Evolutionary conservation across 2,888 invertebrate genomes (phyloP), one percentile per base, ranked within the genome.

Genomic region (Cantharis nigra): DNA sequence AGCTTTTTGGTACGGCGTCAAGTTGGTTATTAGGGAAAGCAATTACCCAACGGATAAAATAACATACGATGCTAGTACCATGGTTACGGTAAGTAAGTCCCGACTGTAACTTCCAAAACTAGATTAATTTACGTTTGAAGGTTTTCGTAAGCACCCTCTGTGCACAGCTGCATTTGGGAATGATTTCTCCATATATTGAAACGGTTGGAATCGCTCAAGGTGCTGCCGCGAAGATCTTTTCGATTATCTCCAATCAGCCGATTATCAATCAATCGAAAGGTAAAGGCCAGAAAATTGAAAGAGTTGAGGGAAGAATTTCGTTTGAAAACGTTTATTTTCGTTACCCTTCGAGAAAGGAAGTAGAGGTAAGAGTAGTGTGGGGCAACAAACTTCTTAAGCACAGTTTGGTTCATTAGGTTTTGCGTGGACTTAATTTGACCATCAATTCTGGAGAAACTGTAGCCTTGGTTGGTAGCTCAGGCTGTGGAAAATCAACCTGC

Each of bases 1-100:
- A 7, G 92, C 94, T 0, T 94, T 96, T 87, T 96, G 95, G 94
- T 96, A 95, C 85, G 96, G 96, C 0, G 92, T 94, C 0, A 90
- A 91, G 33, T 89, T 96, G 20, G 94, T 95, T 72, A 84, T 95
- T 63, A 91, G 92, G 0, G 92, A 92, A 85, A 90, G 93, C 10
- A 86, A 89, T 0, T 65, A 80, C 14, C 86, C 86, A 0, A 9
- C 62, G 0, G 78, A 74, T 49, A 82, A 86, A 1, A 84, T 88
- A n/a, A 75, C 71, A 7, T 95, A 95, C 81, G 93, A 93, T 0
- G 91, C 95, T 0, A 93, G 93, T 0, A 93, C 92, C 0, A 88
- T 95, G 67, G 92, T 94, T 84, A 93, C 94, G 83, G 95, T 94
- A 82, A 94, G 89, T 90, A 23, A 5, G 1, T 13, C 11, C 11